Evolutionary conservation across 2,797 vertebrate genomes (phyloP), one percentile per base, ranked within the genome.

Genomic region (Sebastiscus tertius): DNA sequence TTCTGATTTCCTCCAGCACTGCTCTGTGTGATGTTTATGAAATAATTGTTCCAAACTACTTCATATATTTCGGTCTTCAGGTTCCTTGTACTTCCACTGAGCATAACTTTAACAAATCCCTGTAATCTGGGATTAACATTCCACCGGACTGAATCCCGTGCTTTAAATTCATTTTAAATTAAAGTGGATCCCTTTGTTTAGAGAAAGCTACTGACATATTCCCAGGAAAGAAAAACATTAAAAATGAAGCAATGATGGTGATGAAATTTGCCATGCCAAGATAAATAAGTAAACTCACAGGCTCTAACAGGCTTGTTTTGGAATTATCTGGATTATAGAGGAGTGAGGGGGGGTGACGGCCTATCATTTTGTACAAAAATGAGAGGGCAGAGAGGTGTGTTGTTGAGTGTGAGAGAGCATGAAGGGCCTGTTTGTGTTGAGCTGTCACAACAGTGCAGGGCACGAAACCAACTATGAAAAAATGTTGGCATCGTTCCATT

Each of bases 51-150:
- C 2, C 24, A 58, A 16, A 60, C 64, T 4, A 9, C 11, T 54
- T 58, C 0, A 42, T 20, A 1, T 2, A 11, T 34, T 77, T 33
- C 29, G 75, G 8, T 73, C 71, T 55, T 74, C 59, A 61, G 8
- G 52, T 60, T 56, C 2, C 18, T 70, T 70, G 20, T n/a, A 27
- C n/a, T 26, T 75, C 12, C 8, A 27, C 22, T 54, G 6, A 70
- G 22, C 60, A 60, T 36, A 63, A 73, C 73, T 27, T 64, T 84
- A 68, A 60, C 13, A 75, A 85, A 82, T 81, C 72, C 75, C 46
- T 29, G 14, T 81, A 74, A 89, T 84, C 68, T 8, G 24, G 60
- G 76, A 89, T 92, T 86, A 87, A 87, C 76, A 77, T 79, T 89
- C 82, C 72, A 55, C 8, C 6, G 5, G 65, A 67, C 60, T 29